These are phyloP conservation scores for human DNA, from an alignment of 2,113 vertebrate species.

Conservation along the genomic window DNA sequence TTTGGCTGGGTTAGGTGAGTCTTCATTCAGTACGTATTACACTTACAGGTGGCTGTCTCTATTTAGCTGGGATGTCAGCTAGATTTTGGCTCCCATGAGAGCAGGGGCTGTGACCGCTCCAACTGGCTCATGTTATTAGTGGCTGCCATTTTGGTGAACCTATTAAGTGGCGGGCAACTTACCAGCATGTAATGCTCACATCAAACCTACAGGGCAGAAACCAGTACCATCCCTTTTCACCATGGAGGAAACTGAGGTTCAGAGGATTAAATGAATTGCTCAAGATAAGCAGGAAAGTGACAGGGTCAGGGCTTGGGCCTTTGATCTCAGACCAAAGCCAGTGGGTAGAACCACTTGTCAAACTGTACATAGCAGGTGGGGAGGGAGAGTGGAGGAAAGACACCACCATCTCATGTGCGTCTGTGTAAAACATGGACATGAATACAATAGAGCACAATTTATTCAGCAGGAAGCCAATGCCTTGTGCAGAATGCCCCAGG, in stretches of 20 bases:
- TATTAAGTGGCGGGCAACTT: neutral
- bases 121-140: neutral
- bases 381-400: rapidly evolving
- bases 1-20: neutral
- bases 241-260: neutral
- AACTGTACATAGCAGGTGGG: rapidly evolving
- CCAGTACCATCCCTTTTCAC: too few relatives aligned
- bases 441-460: rapidly evolving
- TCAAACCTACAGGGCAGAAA: neutral
- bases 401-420: neutral
- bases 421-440: neutral
- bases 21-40: neutral
- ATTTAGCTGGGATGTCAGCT: neutral
- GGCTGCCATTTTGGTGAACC: neutral
- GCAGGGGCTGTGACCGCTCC: neutral
- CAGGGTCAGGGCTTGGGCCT: neutral
- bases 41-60: neutral
- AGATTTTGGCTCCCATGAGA: neutral
- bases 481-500: neutral
- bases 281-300: neutral
- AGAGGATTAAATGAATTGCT: neutral
- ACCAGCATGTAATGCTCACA: neutral
- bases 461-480: neutral
- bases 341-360: neutral
- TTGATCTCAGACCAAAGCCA: neutral